These are phyloP conservation scores for Telenomus remus DNA, from an alignment of 1,140 invertebrate species.

Conservation along the genomic window DNA sequence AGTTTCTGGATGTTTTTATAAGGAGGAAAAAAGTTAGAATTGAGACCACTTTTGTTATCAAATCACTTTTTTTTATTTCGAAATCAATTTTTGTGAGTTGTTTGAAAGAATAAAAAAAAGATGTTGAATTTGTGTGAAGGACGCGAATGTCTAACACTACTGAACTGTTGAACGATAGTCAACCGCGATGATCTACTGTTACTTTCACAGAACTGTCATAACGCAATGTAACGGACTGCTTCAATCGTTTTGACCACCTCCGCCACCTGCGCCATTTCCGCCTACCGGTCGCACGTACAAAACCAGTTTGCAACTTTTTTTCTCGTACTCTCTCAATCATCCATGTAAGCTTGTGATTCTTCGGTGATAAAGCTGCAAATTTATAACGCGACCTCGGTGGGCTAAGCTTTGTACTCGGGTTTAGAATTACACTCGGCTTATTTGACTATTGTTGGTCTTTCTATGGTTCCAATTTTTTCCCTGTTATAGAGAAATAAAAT, in stretches of 20 bases:
- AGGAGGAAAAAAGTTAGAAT: too few species aligned
- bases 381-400: constrained; percentile 17
- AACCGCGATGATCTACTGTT: constrained; percentile 29
- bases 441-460: constrained; percentile 20
- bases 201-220: constrained; percentile 44
- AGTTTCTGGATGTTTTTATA: too few species aligned
- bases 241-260: constrained; percentile 24
- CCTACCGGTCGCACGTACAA: constrained; percentile 30
- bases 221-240: constrained; percentile 30
- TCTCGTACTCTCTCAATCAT: constrained; percentile 1
- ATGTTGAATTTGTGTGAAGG: too few species aligned
- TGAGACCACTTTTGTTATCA: too few species aligned
- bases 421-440: constrained; percentile 24
- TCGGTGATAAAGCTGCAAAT: constrained; percentile 34
- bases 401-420: constrained; percentile 10
- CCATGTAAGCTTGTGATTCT: constrained; percentile 7
- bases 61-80: too few species aligned
- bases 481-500: background rate
- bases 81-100: too few species aligned
- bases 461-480: constrained; percentile 24
- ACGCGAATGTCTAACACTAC: background rate
- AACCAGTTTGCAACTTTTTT: constrained; percentile 39
- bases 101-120: too few species aligned
- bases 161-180: constrained; percentile 15
- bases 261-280: constrained; percentile 35